phyloP scores from a whole-genome alignment of 1,140 invertebrate species.

The Gerris buenoi region DNA sequence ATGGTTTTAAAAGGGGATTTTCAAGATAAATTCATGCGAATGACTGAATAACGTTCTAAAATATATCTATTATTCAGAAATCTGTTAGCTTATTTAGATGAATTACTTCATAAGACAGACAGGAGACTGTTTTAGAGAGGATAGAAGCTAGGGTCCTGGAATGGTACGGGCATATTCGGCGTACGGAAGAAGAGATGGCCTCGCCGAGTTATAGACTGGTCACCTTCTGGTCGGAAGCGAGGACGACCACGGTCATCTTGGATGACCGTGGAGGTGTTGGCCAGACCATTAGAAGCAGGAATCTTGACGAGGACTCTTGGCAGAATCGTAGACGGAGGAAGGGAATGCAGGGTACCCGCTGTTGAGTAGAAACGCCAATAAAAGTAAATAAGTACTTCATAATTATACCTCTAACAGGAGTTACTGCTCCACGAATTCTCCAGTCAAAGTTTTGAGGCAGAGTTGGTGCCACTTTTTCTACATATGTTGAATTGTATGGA shows the following conservation, averaged over 20 bases:
- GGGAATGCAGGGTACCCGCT: too few relatives aligned
- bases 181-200: slow-evolving; percentile 81
- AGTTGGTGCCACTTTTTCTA: slow-evolving; percentile 18
- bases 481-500: slow-evolving; percentile 39
- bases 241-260: too few relatives aligned
- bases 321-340: too few relatives aligned
- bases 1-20: neutral
- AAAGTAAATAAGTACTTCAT: too few relatives aligned
- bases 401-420: slow-evolving; percentile 69
- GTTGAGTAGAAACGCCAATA: too few relatives aligned
- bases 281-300: too few relatives aligned
- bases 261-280: too few relatives aligned
- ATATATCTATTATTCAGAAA: slow-evolving; percentile 22
- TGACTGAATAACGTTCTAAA: neutral
- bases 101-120: slow-evolving; percentile 50
- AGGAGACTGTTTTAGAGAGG: slow-evolving; percentile 58
- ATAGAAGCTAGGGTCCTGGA: too few relatives aligned
- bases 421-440: slow-evolving; percentile 82
- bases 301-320: too few relatives aligned
- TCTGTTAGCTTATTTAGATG: slow-evolving; percentile 38
- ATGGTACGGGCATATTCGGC: too few relatives aligned
- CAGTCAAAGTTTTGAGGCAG: slow-evolving; percentile 68
- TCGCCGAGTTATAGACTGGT: too few relatives aligned
- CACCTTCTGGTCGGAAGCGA: too few relatives aligned
- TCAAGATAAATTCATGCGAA: neutral